Evolutionary conservation across 2,113 vertebrate genomes (phyloP), one percentile per base, ranked within the genome.

Genomic region (Otolemur garnettii): DNA sequence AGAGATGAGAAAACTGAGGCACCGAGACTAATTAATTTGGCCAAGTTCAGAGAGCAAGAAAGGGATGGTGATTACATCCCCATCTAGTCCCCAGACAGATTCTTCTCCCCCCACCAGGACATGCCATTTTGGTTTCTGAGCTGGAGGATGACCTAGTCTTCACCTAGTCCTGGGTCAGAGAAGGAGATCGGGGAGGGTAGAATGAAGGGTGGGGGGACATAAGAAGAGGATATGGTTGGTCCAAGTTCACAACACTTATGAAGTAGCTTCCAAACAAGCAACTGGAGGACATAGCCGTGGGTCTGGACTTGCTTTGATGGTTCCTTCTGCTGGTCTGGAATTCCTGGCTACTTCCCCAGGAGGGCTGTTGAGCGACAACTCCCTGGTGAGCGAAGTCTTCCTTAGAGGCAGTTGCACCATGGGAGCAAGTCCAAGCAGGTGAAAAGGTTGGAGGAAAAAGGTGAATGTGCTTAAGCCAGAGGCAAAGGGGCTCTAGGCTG

Each of bases 171-270:
- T 18, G 57, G 62, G 26, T 22, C 8, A 14, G 11, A 68, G 74
- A 71, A 9, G 21, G 0, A 4, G 24, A 3, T 8, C 1, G 2
- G 26, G 33, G 62, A 50, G 17, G 24, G n/a, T 22, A 2, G 28
- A 1, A 3, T 0, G 6, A 5, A 7, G 17, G 18, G 30, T 9
- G 45, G 74, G 72, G 45, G 42, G 57, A n/a, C 9, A 4, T 60
- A 13, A 28, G 90, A 83, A 71, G 42, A 55, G 13, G 35, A 18
- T 53, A 17, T 28, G 60, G 71, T 62, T 28, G 55, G 75, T 62
- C 74, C 82, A 35, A 13, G 59, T 7, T 75, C 78, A 50, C 24
- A 2, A 50, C 88, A 75, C 30, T 45, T 72, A 26, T 11, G 59
- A 53, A 68, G 33, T 0, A n/a, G 18, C 45, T 96, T 81, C 42